phyloP scores from a whole-genome alignment of 2,797 vertebrate genomes.

The Takifugu ocellatus region DNA sequence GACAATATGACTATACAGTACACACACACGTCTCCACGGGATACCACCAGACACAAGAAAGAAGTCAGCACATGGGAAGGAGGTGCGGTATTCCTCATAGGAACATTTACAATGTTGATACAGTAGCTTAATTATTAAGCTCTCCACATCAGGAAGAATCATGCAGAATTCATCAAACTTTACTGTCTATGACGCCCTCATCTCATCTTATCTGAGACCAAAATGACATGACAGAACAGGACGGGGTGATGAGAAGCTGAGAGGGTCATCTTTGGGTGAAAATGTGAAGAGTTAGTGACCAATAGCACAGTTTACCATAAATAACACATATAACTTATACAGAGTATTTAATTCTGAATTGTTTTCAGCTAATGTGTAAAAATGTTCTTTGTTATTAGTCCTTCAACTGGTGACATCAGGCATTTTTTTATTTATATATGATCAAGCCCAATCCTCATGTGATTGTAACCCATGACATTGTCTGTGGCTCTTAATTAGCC shows the following conservation, averaged over 20 bases:
- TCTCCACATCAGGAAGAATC: background rate
- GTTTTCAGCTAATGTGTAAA: background rate
- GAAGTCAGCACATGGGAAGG: conserved; percentile 24
- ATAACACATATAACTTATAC: no score
- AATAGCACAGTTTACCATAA: background rate
- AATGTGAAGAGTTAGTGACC: background rate
- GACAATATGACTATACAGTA: conserved; percentile 48
- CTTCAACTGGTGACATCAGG: background rate
- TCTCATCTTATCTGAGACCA: conserved; percentile 10
- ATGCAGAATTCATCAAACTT: conserved; percentile 1
- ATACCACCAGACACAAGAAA: conserved; percentile 33
- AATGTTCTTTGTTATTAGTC: background rate
- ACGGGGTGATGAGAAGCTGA: background rate
- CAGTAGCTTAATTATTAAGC: conserved; percentile 16
- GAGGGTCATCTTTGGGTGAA: background rate
- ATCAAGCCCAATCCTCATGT: no score
- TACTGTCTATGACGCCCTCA: conserved; percentile 11
- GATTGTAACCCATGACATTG: no score
- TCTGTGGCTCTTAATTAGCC: no score
- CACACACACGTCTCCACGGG: conserved; percentile 28
- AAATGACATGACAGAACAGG: background rate
- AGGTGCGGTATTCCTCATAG: conserved; percentile 20
- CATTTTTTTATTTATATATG: background rate
- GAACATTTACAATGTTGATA: conserved; percentile 31
- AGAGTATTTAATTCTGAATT: background rate